Evolutionary conservation across 2,797 vertebrate species (phyloP).

Genomic region (Neosalanx taihuensis): DNA sequence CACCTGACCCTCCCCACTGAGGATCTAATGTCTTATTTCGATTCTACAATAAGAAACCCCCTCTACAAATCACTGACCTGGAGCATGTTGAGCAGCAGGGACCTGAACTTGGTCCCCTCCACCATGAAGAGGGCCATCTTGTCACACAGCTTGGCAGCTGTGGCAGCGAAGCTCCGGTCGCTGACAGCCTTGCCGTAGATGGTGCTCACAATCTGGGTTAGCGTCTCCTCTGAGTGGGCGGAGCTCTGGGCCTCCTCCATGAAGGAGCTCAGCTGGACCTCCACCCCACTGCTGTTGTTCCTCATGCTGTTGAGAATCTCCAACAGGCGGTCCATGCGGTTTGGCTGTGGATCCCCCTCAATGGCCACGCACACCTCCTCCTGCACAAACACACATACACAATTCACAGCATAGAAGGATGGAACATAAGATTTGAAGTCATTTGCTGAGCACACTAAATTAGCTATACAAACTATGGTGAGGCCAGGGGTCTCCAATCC

Average conservation of each 20-base stretch:
- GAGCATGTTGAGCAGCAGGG: slow-evolving; percentile 93
- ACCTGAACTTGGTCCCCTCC: slow-evolving; percentile 96
- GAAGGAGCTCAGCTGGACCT: slow-evolving; percentile 88
- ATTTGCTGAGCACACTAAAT: too few species aligned
- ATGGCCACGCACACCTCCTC: slow-evolving; percentile 80
- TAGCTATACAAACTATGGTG: too few species aligned
- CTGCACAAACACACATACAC: slow-evolving; percentile 58
- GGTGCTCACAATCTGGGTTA: slow-evolving; percentile 87
- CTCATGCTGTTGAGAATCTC: slow-evolving; percentile 96
- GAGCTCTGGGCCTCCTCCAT: slow-evolving; percentile 96
- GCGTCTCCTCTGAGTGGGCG: slow-evolving; percentile 88
- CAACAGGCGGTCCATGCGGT: slow-evolving; percentile 90
- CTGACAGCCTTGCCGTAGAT: slow-evolving; percentile 92
- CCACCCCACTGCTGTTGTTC: slow-evolving; percentile 92
- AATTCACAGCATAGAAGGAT: too few species aligned
- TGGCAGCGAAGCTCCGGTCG: slow-evolving; percentile 92
- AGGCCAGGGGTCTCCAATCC: too few species aligned
- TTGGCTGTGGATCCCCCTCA: slow-evolving; percentile 73
- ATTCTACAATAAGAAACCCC: not conserved
- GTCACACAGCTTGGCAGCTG: slow-evolving; percentile 91
- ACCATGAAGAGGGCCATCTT: slow-evolving; percentile 99
- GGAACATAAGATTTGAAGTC: too few species aligned
- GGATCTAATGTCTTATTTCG: too few species aligned
- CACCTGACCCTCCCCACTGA: too few species aligned
- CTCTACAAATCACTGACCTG: slow-evolving; percentile 74